phyloP scores from a whole-genome alignment of 2,113 vertebrate genomes.

The Aix galericulata region DNA sequence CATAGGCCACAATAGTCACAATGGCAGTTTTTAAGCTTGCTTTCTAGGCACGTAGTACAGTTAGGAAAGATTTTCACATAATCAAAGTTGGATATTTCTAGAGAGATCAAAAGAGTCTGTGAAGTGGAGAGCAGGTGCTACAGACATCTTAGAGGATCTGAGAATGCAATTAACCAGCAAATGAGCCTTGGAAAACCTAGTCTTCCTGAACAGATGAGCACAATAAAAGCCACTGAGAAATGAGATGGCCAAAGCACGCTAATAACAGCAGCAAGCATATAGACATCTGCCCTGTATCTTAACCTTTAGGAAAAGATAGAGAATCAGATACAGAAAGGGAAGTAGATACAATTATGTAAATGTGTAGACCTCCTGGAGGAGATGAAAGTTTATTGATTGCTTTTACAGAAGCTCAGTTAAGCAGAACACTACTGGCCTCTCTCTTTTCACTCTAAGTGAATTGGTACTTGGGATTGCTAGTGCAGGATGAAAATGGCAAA shows the following conservation, averaged over 20 bases:
- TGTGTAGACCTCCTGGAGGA: constrained; percentile 61
- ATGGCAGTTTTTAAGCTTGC: constrained; percentile 52
- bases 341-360: constrained; percentile 81
- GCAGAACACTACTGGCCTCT: constrained; percentile 17
- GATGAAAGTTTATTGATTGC: constrained; percentile 78
- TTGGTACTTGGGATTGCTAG: background rate
- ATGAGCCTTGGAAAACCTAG: constrained; percentile 75
- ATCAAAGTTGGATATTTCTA: constrained; percentile 79
- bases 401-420: constrained; percentile 72
- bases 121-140: constrained; percentile 80
- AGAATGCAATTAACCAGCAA: constrained; percentile 83
- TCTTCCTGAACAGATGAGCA: constrained; percentile 74
- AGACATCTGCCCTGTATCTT: constrained; percentile 71
- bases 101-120: constrained; percentile 77
- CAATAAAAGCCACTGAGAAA: constrained; percentile 70
- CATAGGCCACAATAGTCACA: constrained; percentile 47
- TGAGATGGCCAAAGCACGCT: constrained; percentile 57
- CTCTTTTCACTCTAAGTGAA: background rate
- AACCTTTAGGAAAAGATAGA: constrained; percentile 67
- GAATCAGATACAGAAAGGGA: background rate
- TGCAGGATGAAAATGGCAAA: background rate
- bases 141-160: constrained; percentile 76
- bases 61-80: constrained; percentile 75
- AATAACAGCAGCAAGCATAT: constrained; percentile 60
- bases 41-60: constrained; percentile 67